phyloP scores from a whole-genome alignment of 2,113 vertebrate species.

The Rhabdornis inornatus region DNA sequence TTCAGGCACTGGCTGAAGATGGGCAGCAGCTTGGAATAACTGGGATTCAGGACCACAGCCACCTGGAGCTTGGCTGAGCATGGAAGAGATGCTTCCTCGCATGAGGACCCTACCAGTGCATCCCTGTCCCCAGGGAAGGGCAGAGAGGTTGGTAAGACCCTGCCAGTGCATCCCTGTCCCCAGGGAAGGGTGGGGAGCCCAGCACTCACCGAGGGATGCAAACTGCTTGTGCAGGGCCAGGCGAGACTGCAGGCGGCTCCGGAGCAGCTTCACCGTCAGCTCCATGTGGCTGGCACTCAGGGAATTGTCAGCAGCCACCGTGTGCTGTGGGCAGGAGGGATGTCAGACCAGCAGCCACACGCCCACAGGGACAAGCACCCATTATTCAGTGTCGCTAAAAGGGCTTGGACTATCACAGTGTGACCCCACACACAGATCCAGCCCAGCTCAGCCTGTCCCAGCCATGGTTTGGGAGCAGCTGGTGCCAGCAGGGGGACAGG shows the following conservation, averaged over 20 bases:
- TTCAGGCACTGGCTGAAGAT: slow-evolving; percentile 87
- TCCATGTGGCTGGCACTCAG: slow-evolving; percentile 98
- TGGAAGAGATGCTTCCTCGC: background rate
- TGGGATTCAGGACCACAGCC: slow-evolving; percentile 83
- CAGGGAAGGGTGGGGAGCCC: background rate
- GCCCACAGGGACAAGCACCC: background rate
- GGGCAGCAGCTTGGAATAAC: slow-evolving; percentile 84
- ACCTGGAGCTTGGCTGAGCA: slow-evolving; percentile 82
- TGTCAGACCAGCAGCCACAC: background rate
- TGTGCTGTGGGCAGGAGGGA: slow-evolving; percentile 59
- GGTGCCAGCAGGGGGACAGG: background rate
- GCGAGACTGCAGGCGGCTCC: slow-evolving; percentile 87
- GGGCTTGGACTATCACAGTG: accelerated
- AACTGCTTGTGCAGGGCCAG: slow-evolving; percentile 95
- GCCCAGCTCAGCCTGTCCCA: background rate
- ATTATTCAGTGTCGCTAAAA: accelerated
- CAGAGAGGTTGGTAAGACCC: background rate
- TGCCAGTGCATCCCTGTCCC: background rate
- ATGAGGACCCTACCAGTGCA: background rate
- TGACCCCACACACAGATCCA: background rate
- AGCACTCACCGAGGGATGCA: slow-evolving; percentile 85
- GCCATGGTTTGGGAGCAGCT: background rate
- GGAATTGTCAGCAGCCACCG: slow-evolving; percentile 75
- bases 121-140: background rate
- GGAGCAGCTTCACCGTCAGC: slow-evolving; percentile 89